A percentile compares a stretch with the other conserved stretches of the same genome.
These are phyloP conservation scores for Heliconius congener DNA, from an alignment of 1,140 invertebrate species.

Conservation along the genomic window DNA sequence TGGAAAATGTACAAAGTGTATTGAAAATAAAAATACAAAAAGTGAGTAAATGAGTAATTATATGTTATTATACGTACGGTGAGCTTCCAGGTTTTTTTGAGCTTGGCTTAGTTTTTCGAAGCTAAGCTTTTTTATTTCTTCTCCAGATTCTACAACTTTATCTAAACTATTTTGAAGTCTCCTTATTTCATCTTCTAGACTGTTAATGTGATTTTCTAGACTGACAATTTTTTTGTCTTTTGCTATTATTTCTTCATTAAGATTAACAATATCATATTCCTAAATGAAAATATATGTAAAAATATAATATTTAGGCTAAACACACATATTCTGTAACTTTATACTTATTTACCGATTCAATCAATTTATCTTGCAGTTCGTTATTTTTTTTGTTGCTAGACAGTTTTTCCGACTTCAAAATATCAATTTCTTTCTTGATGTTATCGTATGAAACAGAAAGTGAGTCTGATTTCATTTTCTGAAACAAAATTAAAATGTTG, in stretches of 20 bases:
- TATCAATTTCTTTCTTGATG: constrained; percentile 58
- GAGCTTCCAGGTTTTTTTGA: constrained; percentile 61
- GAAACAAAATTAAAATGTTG: constrained; percentile 26
- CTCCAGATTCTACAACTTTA: constrained; percentile 54
- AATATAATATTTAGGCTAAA: constrained; percentile 2
- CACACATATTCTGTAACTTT: background rate
- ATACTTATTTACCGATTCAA: constrained; percentile 54
- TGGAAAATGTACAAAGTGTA: too few species aligned
- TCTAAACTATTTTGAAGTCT: constrained; percentile 52
- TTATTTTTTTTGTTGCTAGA: constrained; percentile 52
- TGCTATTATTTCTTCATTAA: constrained; percentile 55
- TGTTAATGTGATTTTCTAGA: constrained; percentile 71
- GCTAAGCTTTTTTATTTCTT: constrained; percentile 58
- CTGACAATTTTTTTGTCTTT: constrained; percentile 62
- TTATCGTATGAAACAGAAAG: constrained; percentile 38
- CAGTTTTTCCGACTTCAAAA: constrained; percentile 60
- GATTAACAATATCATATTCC: constrained; percentile 57
- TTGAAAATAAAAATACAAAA: background rate
- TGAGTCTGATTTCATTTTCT: constrained; percentile 40
- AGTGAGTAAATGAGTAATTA: background rate
- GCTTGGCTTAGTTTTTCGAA: constrained; percentile 60
- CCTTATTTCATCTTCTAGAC: constrained; percentile 64
- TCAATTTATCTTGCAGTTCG: constrained; percentile 57
- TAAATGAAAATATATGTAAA: constrained; percentile 32
- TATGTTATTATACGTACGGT: constrained; percentile 56